Percentiles rank a stretch among this genome's conserved stretches.
Conservation (phyloP, 2,888 invertebrate genomes). For the Scaptomyza flava region DNA sequence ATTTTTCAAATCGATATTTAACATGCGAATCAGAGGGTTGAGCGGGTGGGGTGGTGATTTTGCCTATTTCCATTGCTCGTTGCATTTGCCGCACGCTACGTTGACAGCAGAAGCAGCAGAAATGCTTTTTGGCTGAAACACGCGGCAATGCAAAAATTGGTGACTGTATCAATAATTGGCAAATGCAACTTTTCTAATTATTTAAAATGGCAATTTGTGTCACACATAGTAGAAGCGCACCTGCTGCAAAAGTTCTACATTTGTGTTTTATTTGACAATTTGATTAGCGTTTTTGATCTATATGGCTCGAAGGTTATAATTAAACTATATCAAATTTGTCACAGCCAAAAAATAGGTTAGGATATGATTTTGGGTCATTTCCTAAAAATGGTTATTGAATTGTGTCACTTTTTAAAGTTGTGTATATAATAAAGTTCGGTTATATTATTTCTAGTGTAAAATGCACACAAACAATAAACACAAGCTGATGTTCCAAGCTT, state of each 20-base stretch:
- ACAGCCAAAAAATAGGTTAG: constrained; percentile 17
- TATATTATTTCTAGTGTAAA: too few relatives aligned
- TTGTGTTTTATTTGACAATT: constrained; percentile 35
- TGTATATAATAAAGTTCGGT: too few relatives aligned
- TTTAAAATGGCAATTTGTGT: constrained; percentile 76
- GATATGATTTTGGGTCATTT: constrained; percentile 23
- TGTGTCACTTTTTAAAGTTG: too few relatives aligned
- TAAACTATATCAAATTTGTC: constrained; percentile 36
- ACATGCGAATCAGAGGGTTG: constrained; percentile 19
- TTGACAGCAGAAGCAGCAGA: constrained; percentile 32
- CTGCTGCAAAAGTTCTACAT: constrained; percentile 28
- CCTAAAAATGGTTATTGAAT: too few relatives aligned
- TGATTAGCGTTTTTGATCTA: constrained; percentile 45
- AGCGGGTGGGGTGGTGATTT: background rate
- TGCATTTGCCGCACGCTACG: constrained; percentile 39
- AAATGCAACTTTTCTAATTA: constrained; percentile 75
- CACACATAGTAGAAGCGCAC: constrained; percentile 42
- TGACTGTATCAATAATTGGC: constrained; percentile 48
- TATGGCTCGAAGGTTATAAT: constrained; percentile 21
- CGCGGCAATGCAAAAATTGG: constrained; percentile 25
- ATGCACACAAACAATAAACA: background rate
- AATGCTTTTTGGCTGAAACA: background rate
- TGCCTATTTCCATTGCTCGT: constrained; percentile 26
- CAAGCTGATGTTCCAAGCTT: background rate
- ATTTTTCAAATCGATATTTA: constrained; percentile 75